These are phyloP conservation scores for Labeo rohita DNA, from an alignment of 2,113 vertebrate species.

Conservation along the genomic window DNA sequence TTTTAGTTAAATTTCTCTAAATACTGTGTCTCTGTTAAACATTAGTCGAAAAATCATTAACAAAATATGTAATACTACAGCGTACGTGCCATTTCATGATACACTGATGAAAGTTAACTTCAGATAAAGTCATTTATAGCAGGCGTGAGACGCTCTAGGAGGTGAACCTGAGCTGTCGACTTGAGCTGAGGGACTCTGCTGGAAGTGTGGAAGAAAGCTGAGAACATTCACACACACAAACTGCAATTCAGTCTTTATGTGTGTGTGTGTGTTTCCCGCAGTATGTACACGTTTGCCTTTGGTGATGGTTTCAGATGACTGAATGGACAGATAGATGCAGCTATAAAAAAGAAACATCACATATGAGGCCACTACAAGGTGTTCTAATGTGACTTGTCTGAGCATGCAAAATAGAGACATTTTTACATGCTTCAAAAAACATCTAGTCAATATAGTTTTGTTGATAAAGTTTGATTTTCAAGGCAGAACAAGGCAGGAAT, in stretches of 20 bases:
- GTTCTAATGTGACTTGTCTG: background rate
- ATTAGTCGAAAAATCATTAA: background rate
- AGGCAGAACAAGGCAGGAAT: background rate
- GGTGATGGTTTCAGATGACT: constrained; percentile 20
- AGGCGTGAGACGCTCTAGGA: constrained; percentile 41
- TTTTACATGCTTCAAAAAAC: background rate
- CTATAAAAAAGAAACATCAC: background rate
- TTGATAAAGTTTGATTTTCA: background rate
- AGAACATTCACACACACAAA: constrained; percentile 23
- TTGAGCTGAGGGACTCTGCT: constrained; percentile 2
- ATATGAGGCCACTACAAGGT: background rate
- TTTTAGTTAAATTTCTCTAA: background rate
- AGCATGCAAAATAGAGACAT: background rate
- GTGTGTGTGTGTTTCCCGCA: background rate
- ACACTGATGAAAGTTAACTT: background rate
- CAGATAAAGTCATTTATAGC: constrained; percentile 57
- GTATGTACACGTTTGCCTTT: background rate
- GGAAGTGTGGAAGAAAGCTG: constrained; percentile 2
- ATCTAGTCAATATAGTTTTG: background rate
- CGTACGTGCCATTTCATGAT: background rate
- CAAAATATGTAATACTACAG: background rate
- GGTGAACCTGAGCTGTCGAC: constrained; percentile 35
- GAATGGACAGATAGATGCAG: background rate
- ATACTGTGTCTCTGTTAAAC: background rate
- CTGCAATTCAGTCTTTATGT: constrained; percentile 6